Percentiles rank a stretch among this genome's conserved stretches.
phyloP scores from a whole-genome alignment of 2,888 invertebrate species.

The Rhaphigaster nebulosa region DNA sequence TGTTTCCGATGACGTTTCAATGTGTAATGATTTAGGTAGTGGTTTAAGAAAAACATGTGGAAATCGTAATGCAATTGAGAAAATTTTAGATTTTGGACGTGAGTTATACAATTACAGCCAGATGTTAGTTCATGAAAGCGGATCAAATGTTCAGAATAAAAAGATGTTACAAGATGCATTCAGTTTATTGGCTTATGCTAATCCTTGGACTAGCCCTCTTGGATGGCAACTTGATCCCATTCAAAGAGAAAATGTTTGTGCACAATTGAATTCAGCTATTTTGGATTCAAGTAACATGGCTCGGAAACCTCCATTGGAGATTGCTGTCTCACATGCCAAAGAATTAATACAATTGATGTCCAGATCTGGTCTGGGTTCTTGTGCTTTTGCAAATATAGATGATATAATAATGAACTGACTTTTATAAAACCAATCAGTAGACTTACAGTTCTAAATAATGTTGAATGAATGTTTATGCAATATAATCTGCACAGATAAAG shows the following conservation, averaged over 20 bases:
- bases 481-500: neutral
- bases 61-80: constrained; percentile 87
- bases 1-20: constrained; percentile 64
- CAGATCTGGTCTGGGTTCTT: constrained; percentile 88
- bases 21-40: neutral
- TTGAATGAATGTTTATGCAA: neutral
- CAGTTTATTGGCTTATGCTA: constrained; percentile 96
- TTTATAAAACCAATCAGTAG: neutral
- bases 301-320: constrained; percentile 92
- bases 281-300: constrained; percentile 93
- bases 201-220: constrained; percentile 97
- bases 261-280: constrained; percentile 97
- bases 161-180: constrained; percentile 98
- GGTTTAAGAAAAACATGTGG: constrained; percentile 73
- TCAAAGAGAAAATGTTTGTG: constrained; percentile 94
- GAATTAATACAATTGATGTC: constrained; percentile 92
- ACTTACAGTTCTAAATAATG: neutral
- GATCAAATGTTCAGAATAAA: constrained; percentile 85
- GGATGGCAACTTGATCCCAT: constrained; percentile 95
- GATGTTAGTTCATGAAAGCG: constrained; percentile 83
- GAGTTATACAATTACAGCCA: constrained; percentile 94
- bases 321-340: constrained; percentile 90
- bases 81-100: constrained; percentile 94
- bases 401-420: constrained; percentile 69
- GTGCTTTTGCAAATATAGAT: constrained; percentile 94